Evolutionary conservation across 2,113 vertebrate genomes (phyloP), one percentile per base, ranked within the genome.

Genomic region (Rhinogobius similis): DNA sequence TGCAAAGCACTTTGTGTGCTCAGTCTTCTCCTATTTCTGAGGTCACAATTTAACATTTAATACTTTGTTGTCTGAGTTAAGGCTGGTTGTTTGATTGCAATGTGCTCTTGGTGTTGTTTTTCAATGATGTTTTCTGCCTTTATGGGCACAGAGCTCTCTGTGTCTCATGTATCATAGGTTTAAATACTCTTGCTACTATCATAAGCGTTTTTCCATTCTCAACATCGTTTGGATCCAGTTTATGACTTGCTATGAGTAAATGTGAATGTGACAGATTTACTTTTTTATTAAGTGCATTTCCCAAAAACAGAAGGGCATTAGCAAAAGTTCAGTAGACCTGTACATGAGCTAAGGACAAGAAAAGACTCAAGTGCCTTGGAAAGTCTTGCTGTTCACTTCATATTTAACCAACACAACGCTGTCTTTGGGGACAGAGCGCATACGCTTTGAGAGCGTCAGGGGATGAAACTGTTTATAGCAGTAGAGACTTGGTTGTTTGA

Each of bases 341-440:
- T 86, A 72, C 55, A 73, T 84, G 65, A 73, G 75, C 70, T 48
- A 56, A 78, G 68, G 85, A 73, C 81, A 82, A 74, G 84, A 88
- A 82, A 81, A 89, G 89, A 89, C 86, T 88, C 81, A 92, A 92
- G 90, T 92, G 90, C 90, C 90, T 92, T 90, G 86, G 89, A 88
- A 86, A 77, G 89, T 87, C 79, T 83, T 72, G 53, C 70, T 59
- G 50, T 67, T 84, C 67, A 70, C 78, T 82, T 67, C 72, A 75
- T 52, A 66, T 27, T 70, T 72, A 81, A 77, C 83, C 70, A 16
- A 21, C 79, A 66, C 69, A 75, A 48, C 75, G 81, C 68, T 58
- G 79, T 4, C 29, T 71, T 50, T 41, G n/a, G 83, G 65, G 64
- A 70, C 0, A 5, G 53, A 77, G 70, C 55, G 72, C 75, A 41